Evolutionary conservation across 2,797 vertebrate genomes (phyloP), one percentile per base, ranked within the genome.

Genomic region (Oreonectes daqikongensis): DNA sequence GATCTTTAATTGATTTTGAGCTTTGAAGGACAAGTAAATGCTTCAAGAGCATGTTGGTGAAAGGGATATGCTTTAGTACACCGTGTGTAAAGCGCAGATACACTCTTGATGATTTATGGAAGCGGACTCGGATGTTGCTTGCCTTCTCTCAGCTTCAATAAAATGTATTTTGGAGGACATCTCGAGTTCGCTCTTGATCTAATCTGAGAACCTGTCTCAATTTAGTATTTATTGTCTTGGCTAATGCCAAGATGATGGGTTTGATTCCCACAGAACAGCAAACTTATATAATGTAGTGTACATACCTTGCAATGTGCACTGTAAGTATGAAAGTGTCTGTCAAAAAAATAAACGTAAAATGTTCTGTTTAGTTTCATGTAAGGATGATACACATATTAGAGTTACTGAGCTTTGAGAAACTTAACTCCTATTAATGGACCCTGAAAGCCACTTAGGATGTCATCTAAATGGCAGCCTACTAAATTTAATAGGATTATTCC

Each of bases 51-150:
- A 81, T 84, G 84, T 17, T 81, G 80, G 84, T 79, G 83, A 75
- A 79, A 82, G 52, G 83, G 79, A 87, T 81, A 75, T 66, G 32
- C 38, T 14, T 72, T 26, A 55, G 22, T 55, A 81, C 73, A 81
- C 63, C 68, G 79, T 69, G 28, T 64, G 81, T 83, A 87, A 82
- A 77, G 73, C 57, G 65, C 85, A 85, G 57, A 84, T 87, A 85
- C 60, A 81, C 88, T 91, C 83, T 28, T 86, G 80, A 88, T 89
- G 85, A 87, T 86, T 88, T 90, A 89, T 92, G 91, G 90, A 92
- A 88, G 81, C 81, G 85, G 88, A n/a, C 86, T 81, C 1, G 57
- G n/a, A n/a, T 30, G 6, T 30, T 32, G 55, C 55, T 2, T 18
- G 17, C 1, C 28, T 26, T 55, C 17, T 48, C 17, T 2, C 46